A percentile compares a stretch with the other conserved stretches of the same genome.
phyloP scores from a whole-genome alignment of 2,888 invertebrate genomes.

The Aphidoletes aphidimyza region DNA sequence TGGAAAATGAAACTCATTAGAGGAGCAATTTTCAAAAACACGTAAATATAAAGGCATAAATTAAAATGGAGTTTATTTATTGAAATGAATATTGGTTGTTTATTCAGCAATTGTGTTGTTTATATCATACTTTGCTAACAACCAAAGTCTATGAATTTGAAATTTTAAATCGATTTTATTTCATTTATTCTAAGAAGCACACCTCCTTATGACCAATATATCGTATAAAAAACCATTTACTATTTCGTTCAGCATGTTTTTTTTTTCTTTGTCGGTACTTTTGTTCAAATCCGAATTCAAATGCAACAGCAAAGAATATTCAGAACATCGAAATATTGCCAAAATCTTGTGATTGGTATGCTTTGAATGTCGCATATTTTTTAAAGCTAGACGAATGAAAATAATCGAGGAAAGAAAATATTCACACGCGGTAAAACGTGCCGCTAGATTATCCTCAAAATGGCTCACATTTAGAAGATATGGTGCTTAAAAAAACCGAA shows the following conservation, averaged over 20 bases:
- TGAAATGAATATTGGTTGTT: too few relatives aligned
- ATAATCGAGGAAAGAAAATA: not conserved
- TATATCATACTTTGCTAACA: too few relatives aligned
- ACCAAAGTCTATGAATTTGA: not conserved
- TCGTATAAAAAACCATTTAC: not conserved
- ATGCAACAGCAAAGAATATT: not conserved
- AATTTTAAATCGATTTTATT: conserved; percentile 1
- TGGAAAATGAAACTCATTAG: too few relatives aligned
- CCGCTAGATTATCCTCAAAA: not conserved
- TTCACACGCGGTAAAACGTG: conserved; percentile 5
- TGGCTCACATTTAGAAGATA: not conserved
- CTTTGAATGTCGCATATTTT: conserved; percentile 16
- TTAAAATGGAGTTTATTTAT: too few relatives aligned
- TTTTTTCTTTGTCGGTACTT: not conserved
- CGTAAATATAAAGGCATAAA: too few relatives aligned
- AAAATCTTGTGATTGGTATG: not conserved
- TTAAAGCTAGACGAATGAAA: not conserved
- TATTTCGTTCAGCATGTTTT: too few relatives aligned
- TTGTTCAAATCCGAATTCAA: not conserved
- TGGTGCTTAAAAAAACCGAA: not conserved
- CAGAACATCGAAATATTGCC: not conserved
- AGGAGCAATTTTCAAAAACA: too few relatives aligned
- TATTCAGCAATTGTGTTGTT: too few relatives aligned
- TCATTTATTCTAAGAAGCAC: not conserved
- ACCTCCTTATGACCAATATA: not conserved